Percentiles rank a stretch among this genome's conserved stretches.
These are phyloP conservation scores for Beroe forskalii DNA, from an alignment of 37 sponge, comb jelly and placozoan species.

Conservation along the genomic window DNA sequence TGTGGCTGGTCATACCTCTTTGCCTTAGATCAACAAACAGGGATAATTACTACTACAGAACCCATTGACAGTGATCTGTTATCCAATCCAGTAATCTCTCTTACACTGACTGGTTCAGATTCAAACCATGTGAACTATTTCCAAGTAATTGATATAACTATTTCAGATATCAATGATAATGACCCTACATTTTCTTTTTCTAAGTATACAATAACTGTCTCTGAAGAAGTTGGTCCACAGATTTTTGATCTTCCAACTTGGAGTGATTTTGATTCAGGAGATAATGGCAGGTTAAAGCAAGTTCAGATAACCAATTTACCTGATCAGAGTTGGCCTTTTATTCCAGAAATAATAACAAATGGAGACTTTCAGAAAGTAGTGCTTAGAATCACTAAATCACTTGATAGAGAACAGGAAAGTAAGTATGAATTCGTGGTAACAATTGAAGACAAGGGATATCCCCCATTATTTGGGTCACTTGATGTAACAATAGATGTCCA, in stretches of 20 bases:
- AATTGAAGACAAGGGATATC: constrained; percentile 52
- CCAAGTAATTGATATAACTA: constrained; percentile 2
- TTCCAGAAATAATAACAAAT: background rate
- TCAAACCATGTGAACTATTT: background rate
- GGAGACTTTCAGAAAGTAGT: constrained; percentile 37
- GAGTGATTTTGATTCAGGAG: constrained; percentile 42
- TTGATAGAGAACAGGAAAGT: background rate
- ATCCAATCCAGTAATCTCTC: background rate
- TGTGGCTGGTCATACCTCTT: constrained; percentile 8
- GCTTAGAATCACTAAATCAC: constrained; percentile 7
- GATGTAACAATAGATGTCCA: constrained; percentile 1
- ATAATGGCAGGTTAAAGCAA: constrained; percentile 31
- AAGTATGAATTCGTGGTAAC: background rate
- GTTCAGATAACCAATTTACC: constrained; percentile 6
- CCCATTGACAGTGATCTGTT: constrained; percentile 21
- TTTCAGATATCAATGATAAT: constrained; percentile 37
- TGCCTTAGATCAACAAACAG: background rate
- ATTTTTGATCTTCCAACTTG: background rate
- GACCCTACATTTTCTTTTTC: background rate
- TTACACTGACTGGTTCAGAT: constrained; percentile 19
- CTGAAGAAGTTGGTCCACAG: constrained; percentile 13
- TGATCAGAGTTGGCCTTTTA: constrained; percentile 64
- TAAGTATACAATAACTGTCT: background rate
- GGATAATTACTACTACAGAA: background rate
- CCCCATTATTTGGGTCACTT: background rate